Percentiles rank a stretch among this genome's conserved stretches.
These are phyloP conservation scores for Heteromyza rotundicornis DNA, from an alignment of 2,888 invertebrate species.

Conservation along the genomic window DNA sequence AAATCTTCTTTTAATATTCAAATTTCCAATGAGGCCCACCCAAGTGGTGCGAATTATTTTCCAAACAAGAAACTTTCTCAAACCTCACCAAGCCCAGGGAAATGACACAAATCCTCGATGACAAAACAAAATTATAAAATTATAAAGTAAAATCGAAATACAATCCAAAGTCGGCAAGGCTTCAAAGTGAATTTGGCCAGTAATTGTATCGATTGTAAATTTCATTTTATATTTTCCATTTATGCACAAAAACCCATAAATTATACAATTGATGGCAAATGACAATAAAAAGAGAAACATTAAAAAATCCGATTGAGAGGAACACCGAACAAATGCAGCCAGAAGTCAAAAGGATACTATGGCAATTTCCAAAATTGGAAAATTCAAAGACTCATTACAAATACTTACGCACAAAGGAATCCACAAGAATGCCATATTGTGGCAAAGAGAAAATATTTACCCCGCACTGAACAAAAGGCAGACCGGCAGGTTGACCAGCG, in stretches of 20 bases:
- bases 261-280: neutral
- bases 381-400: neutral
- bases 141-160: too few species aligned
- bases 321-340: neutral
- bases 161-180: neutral
- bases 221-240: too few species aligned
- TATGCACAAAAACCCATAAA: too few species aligned
- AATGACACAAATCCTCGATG: constrained; percentile 18
- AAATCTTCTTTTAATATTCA: too few species aligned
- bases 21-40: too few species aligned
- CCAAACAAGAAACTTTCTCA: constrained; percentile 26
- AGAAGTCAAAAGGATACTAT: constrained; percentile 1
- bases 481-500: too few species aligned
- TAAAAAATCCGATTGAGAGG: neutral
- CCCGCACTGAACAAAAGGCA: neutral
- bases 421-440: neutral
- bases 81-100: constrained; percentile 20
- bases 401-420: neutral
- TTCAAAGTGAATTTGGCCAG: neutral
- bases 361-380: neutral
- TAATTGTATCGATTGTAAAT: too few species aligned
- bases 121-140: too few species aligned
- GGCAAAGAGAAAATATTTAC: neutral
- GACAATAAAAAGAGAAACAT: neutral
- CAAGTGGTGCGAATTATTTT: constrained; percentile 36